Evolutionary conservation across 2,888 invertebrate genomes (phyloP).

Genomic region (Sinohyriopsis cumingii): DNA sequence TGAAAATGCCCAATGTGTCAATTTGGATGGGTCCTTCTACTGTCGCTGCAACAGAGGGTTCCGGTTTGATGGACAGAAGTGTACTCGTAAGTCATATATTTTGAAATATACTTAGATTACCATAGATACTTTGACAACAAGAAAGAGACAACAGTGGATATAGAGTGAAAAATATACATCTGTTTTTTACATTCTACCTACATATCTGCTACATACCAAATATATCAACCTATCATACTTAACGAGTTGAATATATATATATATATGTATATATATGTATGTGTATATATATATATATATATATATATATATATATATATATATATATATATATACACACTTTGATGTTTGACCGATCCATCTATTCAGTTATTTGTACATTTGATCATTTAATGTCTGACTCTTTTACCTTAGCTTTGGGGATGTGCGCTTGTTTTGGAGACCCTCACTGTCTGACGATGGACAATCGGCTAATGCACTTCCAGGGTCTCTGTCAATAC

Average conservation of each 20-base stretch:
- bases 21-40: conserved; percentile 89
- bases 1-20: conserved; percentile 88
- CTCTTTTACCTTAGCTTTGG: conserved; percentile 42
- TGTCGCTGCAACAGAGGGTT: conserved; percentile 83
- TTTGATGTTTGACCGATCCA: background rate
- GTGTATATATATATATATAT: background rate
- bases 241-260: no score
- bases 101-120: no score
- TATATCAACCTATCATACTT: no score
- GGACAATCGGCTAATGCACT: conserved; percentile 53
- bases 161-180: no score
- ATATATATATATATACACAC: no score
- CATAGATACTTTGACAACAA: no score
- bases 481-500: conserved; percentile 63
- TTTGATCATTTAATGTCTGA: background rate
- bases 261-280: background rate
- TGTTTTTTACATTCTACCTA: no score
- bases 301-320: no score
- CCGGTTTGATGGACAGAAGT: conserved; percentile 40
- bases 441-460: conserved; percentile 65
- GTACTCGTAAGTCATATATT: conserved; percentile 38
- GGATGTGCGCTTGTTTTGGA: conserved; percentile 62
- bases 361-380: background rate
- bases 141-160: no score
- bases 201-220: no score